A percentile compares a stretch with the other conserved stretches of the same genome.
These are phyloP conservation scores for Crenuchus spilurus DNA, from an alignment of 2,797 vertebrate species.

Conservation along the genomic window DNA sequence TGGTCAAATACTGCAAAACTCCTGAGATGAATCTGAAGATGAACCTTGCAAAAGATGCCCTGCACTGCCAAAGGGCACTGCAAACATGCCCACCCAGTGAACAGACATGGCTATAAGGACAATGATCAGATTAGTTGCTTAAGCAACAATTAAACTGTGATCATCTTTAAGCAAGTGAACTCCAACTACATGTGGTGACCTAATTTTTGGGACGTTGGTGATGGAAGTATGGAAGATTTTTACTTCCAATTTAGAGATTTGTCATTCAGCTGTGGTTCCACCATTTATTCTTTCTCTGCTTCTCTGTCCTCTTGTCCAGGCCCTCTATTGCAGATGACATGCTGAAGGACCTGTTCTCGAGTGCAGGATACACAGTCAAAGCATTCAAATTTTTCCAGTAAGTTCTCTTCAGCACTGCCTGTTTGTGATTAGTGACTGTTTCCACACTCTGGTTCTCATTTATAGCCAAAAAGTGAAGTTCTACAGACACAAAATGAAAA, in stretches of 20 bases:
- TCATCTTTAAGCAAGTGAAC: no score
- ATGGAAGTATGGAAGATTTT: no score
- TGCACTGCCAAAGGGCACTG: no score
- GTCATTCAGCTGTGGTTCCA: background rate
- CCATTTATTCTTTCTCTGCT: background rate
- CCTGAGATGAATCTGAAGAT: no score
- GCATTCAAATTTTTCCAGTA: slow-evolving; percentile 93
- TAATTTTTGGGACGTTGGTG: no score
- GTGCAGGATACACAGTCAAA: slow-evolving; percentile 84
- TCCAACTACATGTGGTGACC: no score
- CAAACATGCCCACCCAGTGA: no score
- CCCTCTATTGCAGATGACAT: slow-evolving; percentile 81
- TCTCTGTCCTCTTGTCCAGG: slow-evolving; percentile 56
- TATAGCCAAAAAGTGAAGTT: background rate
- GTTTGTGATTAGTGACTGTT: background rate
- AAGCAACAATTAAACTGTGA: no score
- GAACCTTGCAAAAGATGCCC: no score
- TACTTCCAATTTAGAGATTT: background rate
- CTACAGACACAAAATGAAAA: background rate
- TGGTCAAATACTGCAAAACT: no score
- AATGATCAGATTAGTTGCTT: no score
- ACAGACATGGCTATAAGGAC: no score
- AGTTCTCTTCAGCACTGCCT: slow-evolving; percentile 64
- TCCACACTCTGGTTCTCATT: background rate
- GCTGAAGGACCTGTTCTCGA: slow-evolving; percentile 86